Percentiles rank a stretch among this genome's conserved stretches.
These are phyloP conservation scores for Epiblema foenella DNA, from an alignment of 2,888 invertebrate species.

Conservation along the genomic window DNA sequence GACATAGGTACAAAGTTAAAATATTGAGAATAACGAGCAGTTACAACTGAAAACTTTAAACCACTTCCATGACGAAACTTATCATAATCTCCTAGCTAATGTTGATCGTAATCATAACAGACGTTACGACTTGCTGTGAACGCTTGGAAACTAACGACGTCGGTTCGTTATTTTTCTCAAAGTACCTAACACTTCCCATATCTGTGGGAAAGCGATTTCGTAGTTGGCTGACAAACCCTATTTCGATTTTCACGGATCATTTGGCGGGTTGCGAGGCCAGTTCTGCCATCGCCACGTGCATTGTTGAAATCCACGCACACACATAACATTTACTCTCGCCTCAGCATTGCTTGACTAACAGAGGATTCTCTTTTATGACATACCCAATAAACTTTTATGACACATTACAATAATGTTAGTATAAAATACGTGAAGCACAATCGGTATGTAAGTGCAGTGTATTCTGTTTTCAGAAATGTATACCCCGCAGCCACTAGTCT, in stretches of 20 bases:
- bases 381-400: constrained; percentile 72
- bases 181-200: constrained; percentile 20
- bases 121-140: constrained; percentile 33
- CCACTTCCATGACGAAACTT: constrained; percentile 18
- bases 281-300: constrained; percentile 17
- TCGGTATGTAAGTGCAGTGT: constrained; percentile 62
- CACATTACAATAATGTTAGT: constrained; percentile 75
- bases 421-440: constrained; percentile 69
- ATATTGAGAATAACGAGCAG: constrained; percentile 13
- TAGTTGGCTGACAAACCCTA: constrained; percentile 31
- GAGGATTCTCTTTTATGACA: constrained; percentile 70
- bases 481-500: constrained; percentile 58
- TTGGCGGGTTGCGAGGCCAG: constrained; percentile 23
- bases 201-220: constrained; percentile 34
- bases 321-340: constrained; percentile 57
- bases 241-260: constrained; percentile 45
- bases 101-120: constrained; percentile 29
- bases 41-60: constrained; percentile 27
- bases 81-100: constrained; percentile 24
- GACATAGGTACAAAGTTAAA: not conserved
- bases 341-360: constrained; percentile 57
- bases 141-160: constrained; percentile 19
- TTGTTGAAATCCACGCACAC: constrained; percentile 49
- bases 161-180: constrained; percentile 25
- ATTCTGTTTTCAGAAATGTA: constrained; percentile 59